Percentiles rank a stretch among this genome's conserved stretches.
Evolutionary conservation across 2,888 invertebrate genomes (phyloP).

Genomic region (Punctoribates punctum): DNA sequence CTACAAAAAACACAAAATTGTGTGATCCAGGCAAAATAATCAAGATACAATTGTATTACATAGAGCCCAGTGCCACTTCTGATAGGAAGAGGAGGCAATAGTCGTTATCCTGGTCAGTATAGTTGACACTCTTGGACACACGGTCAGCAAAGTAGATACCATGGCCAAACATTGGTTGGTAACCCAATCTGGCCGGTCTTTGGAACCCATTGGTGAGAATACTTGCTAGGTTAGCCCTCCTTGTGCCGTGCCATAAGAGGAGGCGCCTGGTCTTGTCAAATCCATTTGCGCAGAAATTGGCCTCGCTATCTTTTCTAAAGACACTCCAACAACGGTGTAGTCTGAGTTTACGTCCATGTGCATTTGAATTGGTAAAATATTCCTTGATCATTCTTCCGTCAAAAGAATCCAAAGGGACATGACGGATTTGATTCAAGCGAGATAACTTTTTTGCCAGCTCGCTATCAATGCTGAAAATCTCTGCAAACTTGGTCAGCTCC

Average conservation of each 20-base stretch:
- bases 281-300: conserved; percentile 67
- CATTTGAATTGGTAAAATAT: not conserved
- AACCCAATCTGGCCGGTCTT: conserved; percentile 91
- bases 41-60: not conserved
- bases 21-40: not conserved
- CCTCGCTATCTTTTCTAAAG: not conserved
- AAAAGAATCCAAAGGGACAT: not conserved
- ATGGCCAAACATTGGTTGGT: conserved; percentile 91
- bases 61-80: conserved; percentile 63
- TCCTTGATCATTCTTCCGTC: not conserved
- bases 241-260: conserved; percentile 94
- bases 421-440: not conserved
- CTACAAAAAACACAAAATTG: not conserved
- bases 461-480: not conserved
- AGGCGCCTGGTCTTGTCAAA: conserved; percentile 74
- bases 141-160: conserved; percentile 97
- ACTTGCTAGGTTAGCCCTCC: conserved; percentile 89
- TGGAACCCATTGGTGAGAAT: conserved; percentile 79
- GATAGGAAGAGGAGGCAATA: conserved; percentile 84
- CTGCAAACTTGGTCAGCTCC: not conserved
- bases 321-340: not conserved
- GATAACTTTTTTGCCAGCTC: no score
- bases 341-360: not conserved
- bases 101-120: conserved; percentile 69
- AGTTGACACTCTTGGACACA: conserved; percentile 97